Evolutionary conservation across 2,113 vertebrate genomes (phyloP).

Genomic region (Silurus glanis): DNA sequence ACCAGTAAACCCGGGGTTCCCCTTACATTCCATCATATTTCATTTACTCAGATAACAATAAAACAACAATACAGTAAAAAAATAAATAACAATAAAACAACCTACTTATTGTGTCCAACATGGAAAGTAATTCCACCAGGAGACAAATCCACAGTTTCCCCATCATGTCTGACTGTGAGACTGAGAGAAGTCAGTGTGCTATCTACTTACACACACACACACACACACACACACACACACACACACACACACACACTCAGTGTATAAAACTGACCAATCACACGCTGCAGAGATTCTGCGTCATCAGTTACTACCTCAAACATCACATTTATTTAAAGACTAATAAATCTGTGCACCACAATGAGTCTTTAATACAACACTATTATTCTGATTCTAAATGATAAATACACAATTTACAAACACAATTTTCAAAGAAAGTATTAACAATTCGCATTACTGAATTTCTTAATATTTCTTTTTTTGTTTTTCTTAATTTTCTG

Average conservation of each 20-base stretch:
- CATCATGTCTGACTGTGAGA: background rate
- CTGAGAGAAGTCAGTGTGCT: background rate
- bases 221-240: no score
- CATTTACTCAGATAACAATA: background rate
- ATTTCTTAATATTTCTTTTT: background rate
- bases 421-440: background rate
- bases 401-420: background rate
- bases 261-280: slow-evolving; percentile 1
- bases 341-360: background rate
- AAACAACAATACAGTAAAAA: background rate
- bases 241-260: background rate
- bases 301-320: background rate
- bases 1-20: background rate
- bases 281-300: background rate
- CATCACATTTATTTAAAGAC: background rate
- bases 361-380: background rate
- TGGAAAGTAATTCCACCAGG: background rate
- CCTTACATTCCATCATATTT: background rate
- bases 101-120: background rate
- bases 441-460: background rate
- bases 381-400: background rate
- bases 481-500: background rate
- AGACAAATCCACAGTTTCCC: background rate
- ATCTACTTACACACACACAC: background rate
- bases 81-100: background rate